Evolutionary conservation across 30 jellyfish, hydroid and myxozoan species (phyloP), one percentile per base, ranked within the genome.

Genomic region (Hydra vulgaris): DNA sequence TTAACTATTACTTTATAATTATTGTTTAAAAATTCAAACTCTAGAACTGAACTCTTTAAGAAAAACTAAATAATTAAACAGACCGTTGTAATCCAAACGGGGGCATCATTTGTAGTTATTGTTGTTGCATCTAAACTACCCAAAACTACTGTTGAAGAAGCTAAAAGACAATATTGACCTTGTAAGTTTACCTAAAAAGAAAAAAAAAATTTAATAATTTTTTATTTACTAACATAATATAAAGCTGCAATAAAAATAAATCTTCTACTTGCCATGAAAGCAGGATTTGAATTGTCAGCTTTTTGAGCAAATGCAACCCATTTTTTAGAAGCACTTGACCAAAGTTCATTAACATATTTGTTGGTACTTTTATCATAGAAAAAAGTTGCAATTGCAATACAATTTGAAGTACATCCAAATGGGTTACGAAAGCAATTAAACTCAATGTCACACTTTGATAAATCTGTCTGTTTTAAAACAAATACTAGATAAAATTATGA

Each of bases 371-470:
- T 78, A 53, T 78, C 68, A 66, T 53, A 61, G 61, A 52, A 74
- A 66, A 52, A 78, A 21, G 77, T 78, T n/a, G 68, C 80, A 52
- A 78, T 53, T 7, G 76, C 21, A n/a, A 0, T 66, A 78, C 85
- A 78, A 20, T 22, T 53, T 18, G 78, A 53, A 18, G 82, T 1
- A 24, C 85, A 78, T 53, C 3, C 82, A 12, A 18, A 0, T 20
- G 85, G 85, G 54, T 0, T 19, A 40, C 74, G 74, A 61, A 78
- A n/a, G 74, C 85, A 78, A 27, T 69, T 69, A 20, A 27, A 24
- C 12, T 66, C 24, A 23, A 24, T 7, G 27, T 69, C 85, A 53
- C 85, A 78, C 27, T 19, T 22, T n/a, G 77, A 27, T n/a, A 78
- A 17, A 78, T 78, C 85, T 12, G 67, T 17, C 85, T 75, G 61